Evolutionary conservation across 1,140 invertebrate species (phyloP), one percentile per base, ranked within the genome.

Genomic region (Drosophila albomicans): DNA sequence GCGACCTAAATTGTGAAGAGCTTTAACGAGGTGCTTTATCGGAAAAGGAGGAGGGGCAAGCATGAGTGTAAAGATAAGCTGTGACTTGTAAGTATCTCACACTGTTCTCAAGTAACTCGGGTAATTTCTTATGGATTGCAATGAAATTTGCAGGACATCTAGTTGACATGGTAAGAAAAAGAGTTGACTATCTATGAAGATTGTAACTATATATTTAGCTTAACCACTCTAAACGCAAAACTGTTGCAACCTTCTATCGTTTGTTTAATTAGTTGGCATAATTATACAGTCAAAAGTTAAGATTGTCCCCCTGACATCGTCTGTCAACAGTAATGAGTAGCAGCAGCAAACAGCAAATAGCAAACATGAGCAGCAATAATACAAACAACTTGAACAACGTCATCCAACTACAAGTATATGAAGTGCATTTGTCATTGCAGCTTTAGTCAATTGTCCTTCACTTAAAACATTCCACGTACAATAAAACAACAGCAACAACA

Each of bases 391-490:
- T 41, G 57, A 59, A 62, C 30, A 25, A 49, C 59, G 13, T 63
- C 32, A 63, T 51, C 46, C 56, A 45, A 46, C 35, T 38, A 13
- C 43, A 52, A 64, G 32, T 52, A 32, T 54, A 57, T 67, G 28
- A 67, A 69, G 49, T 51, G 48, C 46, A 69, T 56, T 56, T 69
- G 66, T 69, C 56, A 59, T 61, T 69, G 66, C 52, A 51, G 45
- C 65, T 68, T 64, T 52, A 64, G 62, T 30, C 62, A 64, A 69
- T 52, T 69, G 57, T 69, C 52, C 49, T 69, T 69, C 46, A 56
- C 49, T 51, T 69, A 57, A 67, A 57, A 67, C 64, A 67, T 67
- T 57, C 64, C 58, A 65, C 63, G 63, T 65, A 65, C 63, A 51
- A 7, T 28, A 25, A 46, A 43, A 48, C 41, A 54, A 65, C 25